A percentile compares a stretch with the other conserved stretches of the same genome.
These are phyloP conservation scores for Euphonia xanthogaster DNA, from an alignment of 2,797 vertebrate species.

Conservation along the genomic window DNA sequence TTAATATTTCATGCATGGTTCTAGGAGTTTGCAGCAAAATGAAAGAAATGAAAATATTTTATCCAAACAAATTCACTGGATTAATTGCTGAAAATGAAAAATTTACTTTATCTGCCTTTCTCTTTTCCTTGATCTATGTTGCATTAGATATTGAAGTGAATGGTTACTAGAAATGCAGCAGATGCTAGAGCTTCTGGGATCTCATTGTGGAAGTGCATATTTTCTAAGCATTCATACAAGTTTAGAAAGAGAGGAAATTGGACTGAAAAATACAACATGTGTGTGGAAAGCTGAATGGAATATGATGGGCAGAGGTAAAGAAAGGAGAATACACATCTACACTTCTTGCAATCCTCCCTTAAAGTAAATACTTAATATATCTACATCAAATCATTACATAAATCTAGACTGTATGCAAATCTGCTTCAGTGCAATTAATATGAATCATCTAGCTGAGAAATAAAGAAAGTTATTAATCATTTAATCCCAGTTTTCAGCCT, in stretches of 20 bases:
- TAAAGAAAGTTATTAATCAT: slow-evolving; percentile 1
- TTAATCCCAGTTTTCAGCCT: neutral
- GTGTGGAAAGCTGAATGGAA: neutral
- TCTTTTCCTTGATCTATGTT: neutral
- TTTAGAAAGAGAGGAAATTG: neutral
- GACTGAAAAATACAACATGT: neutral
- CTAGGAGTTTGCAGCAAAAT: neutral
- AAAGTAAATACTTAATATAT: neutral
- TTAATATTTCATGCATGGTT: neutral
- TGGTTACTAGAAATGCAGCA: neutral
- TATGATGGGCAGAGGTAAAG: neutral
- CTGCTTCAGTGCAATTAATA: neutral
- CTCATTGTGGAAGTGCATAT: neutral
- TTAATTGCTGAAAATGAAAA: slow-evolving; percentile 5
- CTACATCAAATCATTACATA: neutral
- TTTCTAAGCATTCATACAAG: neutral
- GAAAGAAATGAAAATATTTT: slow-evolving; percentile 16
- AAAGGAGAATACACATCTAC: neutral
- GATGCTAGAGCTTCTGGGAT: neutral
- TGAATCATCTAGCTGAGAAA: neutral
- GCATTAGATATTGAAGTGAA: neutral
- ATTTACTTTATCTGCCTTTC: neutral
- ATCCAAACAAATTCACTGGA: neutral
- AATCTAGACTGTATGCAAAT: neutral
- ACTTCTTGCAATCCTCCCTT: neutral